Evolutionary conservation across 2,888 invertebrate genomes (phyloP), one percentile per base, ranked within the genome.

Genomic region (Lasioglossum lativentre): DNA sequence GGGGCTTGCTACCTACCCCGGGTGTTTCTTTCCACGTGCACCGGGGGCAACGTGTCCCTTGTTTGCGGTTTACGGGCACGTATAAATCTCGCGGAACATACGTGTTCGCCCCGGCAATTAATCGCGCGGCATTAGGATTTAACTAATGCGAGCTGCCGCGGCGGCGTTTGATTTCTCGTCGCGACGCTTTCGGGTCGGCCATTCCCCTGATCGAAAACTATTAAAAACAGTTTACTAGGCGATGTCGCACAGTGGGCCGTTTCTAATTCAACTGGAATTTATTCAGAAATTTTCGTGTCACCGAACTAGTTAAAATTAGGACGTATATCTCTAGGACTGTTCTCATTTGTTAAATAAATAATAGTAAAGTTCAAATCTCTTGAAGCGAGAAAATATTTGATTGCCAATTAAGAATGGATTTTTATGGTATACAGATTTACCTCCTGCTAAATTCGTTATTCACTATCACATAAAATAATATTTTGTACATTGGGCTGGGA

Each of bases 11-110:
- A 34, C 66, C 47, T 23, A 8, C 40, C 8, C 42, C n/a, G 27
- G 12, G 14, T 63, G 47, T 83, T 78, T 78, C 86, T 78, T 83
- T 83, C 83, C 63, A 74, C 80, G 30, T 40, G 45, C 77, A 68
- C 38, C 59, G 66, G 47, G 66, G 76, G 42, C 73, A 42, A 72
- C 63, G 27, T 66, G 47, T 73, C 68, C 73, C 86, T 78, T 77
- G 78, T 86, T 86, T 75, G 77, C 72, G 82, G 82, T 87, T 80
- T 78, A 80, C 75, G 38, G 34, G 34, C 56, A 23, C 42, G 27
- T 70, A 78, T 82, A 87, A 80, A 86, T 86, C 71, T 79, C 56
- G 71, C 42, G 52, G 27, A 78, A 45, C 73, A 75, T 78, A 63
- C 75, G 82, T 47, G 71, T 75, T 76, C 27, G 45, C 45, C 40